Evolutionary conservation across 1,140 invertebrate genomes (phyloP), one percentile per base, ranked within the genome.

Genomic region (Cyclina sinensis): DNA sequence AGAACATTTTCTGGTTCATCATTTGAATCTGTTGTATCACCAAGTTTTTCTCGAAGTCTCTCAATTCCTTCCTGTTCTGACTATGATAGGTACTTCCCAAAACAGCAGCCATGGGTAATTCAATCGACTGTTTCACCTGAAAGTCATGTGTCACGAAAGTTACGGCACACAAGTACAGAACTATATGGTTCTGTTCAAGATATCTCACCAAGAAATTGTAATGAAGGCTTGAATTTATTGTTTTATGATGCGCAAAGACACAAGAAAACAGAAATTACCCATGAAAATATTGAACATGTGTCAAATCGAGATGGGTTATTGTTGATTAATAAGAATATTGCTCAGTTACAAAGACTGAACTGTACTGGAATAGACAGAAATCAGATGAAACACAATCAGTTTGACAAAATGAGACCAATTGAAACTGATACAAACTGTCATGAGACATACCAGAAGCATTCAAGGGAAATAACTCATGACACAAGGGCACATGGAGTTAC

Each of bases 271-370:
- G 24, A 9, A 18, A 9, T 21, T 9, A 9, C 16, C 3, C 54
- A 24, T 18, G 18, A 57, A 57, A n/a, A n/a, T n/a, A n/a, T n/a
- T n/a, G n/a, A n/a, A 57, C 54, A 57, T 5, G 54, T 27, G 16
- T 9, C 3, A 21, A 57, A 21, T n/a, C 24, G 24, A 30, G 32
- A 70, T 39, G 43, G 4, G 43, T 70, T 70, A 21, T 14, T 37
- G 32, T 30, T 70, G 65, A 37, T 65, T 5, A 65, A 37, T 70
- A 70, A 70, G 37, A 70, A 70, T 37, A 14, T 70, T 70, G 65
- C 65, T 35, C 65, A 70, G 32, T 27, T 70, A 18, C 32, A 70
- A 35, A 70, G 24, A 70, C 32, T 70, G 4, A 14, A 39, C n/a
- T 2, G 27, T 37, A 27, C 16, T 37, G 1, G 65, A 35, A 37